Conservation (phyloP, 2,797 vertebrate species). For the Austrolebias charrua region DNA sequence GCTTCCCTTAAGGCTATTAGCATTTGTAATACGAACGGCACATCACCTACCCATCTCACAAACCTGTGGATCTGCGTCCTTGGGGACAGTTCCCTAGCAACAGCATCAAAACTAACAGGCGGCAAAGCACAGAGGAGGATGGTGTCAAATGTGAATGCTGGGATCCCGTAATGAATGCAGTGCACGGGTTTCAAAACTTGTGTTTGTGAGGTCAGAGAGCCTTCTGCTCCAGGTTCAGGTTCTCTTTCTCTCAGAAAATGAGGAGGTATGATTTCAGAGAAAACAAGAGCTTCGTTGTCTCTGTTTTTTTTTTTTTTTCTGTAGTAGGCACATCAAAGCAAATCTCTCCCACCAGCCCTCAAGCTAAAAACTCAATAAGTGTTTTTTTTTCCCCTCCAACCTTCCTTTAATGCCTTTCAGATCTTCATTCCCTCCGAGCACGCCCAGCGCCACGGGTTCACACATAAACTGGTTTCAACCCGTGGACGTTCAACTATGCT, state of each 20-base stretch:
- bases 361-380: slow-evolving; percentile 41
- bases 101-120: slow-evolving; percentile 66
- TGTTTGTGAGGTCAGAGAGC: slow-evolving; percentile 39
- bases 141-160: slow-evolving; percentile 52
- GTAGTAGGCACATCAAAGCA: slow-evolving; percentile 69
- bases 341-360: slow-evolving; percentile 59
- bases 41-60: slow-evolving; percentile 55
- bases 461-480: slow-evolving; percentile 33
- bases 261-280: slow-evolving; percentile 19
- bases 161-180: slow-evolving; percentile 42
- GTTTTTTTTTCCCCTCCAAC: slow-evolving; percentile 38
- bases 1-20: slow-evolving; percentile 70
- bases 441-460: slow-evolving; percentile 3
- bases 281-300: slow-evolving; percentile 37
- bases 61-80: slow-evolving; percentile 57
- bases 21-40: slow-evolving; percentile 63
- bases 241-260: slow-evolving; percentile 23
- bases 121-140: slow-evolving; percentile 31
- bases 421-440: slow-evolving; percentile 43
- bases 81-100: slow-evolving; percentile 78
- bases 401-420: slow-evolving; percentile 53
- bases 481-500: slow-evolving; percentile 15
- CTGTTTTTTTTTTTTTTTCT: slow-evolving; percentile 29
- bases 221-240: slow-evolving; percentile 36
- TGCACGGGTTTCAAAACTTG: slow-evolving; percentile 42